These are phyloP conservation scores for Semaprochilodus insignis DNA, from an alignment of 2,797 vertebrate genomes.

Conservation along the genomic window DNA sequence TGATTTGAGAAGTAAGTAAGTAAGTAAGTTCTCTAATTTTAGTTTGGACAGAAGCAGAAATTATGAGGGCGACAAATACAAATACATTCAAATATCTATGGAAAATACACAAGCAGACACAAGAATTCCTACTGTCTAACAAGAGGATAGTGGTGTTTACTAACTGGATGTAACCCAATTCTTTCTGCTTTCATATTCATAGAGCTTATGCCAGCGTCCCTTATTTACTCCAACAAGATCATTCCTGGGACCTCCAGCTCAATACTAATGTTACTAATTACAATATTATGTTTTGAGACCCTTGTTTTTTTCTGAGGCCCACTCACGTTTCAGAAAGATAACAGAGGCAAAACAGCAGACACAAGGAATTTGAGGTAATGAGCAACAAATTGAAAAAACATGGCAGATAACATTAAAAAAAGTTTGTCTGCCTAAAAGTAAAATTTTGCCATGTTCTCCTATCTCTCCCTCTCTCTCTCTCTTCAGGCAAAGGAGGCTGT, in stretches of 20 bases:
- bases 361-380: no score
- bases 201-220: constrained; percentile 56
- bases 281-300: no score
- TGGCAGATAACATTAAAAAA: constrained; percentile 58
- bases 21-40: no score
- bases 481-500: constrained; percentile 60
- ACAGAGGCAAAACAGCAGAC: no score
- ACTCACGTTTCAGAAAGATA: no score
- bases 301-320: no score
- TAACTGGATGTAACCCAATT: constrained; percentile 70
- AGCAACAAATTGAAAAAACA: constrained; percentile 31
- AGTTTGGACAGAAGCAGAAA: no score
- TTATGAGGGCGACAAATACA: background rate
- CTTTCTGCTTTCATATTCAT: constrained; percentile 66
- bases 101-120: background rate
- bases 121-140: constrained; percentile 48
- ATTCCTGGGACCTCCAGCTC: background rate
- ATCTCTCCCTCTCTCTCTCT: constrained; percentile 43
- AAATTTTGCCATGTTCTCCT: background rate
- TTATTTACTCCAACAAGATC: background rate
- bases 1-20: no score
- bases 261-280: background rate
- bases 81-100: background rate
- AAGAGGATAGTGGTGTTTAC: constrained; percentile 56
- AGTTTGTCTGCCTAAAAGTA: constrained; percentile 43